phyloP scores from a whole-genome alignment of 1,140 invertebrate genomes.

The Anoplophora glabripennis region DNA sequence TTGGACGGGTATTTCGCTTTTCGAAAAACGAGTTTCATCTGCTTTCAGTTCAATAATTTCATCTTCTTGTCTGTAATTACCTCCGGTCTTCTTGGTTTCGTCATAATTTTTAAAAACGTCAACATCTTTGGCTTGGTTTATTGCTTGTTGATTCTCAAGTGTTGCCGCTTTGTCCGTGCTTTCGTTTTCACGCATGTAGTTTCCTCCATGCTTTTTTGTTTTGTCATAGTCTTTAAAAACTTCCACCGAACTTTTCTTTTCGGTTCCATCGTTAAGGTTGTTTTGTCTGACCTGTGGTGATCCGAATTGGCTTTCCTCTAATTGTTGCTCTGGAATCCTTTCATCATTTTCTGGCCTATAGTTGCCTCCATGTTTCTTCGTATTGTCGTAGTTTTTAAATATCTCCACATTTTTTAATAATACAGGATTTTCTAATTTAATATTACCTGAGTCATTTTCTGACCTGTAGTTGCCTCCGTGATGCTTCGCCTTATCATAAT shows the following conservation, averaged over 20 bases:
- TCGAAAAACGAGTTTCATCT: too few species aligned
- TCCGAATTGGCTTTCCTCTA: not conserved
- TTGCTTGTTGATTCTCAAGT: too few species aligned
- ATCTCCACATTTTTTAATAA: constrained; percentile 25
- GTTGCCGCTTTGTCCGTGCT: too few species aligned
- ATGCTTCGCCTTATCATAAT: not conserved
- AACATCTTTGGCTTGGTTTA: too few species aligned
- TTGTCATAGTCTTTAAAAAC: constrained; percentile 3
- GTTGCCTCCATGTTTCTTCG: constrained; percentile 26
- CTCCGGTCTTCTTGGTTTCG: constrained; percentile 20
- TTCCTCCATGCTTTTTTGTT: constrained; percentile 13
- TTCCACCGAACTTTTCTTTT: constrained; percentile 2
- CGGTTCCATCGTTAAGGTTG: not conserved
- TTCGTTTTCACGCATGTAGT: constrained; percentile 8
- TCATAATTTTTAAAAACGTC: constrained; percentile 9
- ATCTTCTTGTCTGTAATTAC: constrained; percentile 13
- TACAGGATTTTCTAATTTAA: not conserved
- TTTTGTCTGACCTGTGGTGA: too few species aligned
- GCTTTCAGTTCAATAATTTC: not conserved
- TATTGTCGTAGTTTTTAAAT: constrained; percentile 22
- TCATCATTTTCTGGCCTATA: constrained; percentile 15
- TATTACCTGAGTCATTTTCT: too few species aligned
- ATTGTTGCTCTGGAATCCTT: not conserved
- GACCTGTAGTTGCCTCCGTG: too few species aligned
- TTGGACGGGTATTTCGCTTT: not conserved